Conservation (phyloP, 1,140 invertebrate genomes). For the Drosophila baimaii region DNA sequence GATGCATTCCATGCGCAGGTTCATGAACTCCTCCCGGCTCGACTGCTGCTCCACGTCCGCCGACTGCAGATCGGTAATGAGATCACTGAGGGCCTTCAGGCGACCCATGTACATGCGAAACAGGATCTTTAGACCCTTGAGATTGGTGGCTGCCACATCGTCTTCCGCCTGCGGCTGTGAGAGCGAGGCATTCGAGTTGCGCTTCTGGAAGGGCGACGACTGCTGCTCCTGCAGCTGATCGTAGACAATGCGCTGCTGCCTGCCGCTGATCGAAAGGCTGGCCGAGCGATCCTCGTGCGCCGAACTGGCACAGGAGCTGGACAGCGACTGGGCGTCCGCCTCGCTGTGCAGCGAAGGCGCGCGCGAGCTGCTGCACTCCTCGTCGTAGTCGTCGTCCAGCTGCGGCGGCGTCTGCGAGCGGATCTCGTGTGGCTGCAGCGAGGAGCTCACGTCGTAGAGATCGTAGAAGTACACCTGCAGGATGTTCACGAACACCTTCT, state of each 20-base stretch:
- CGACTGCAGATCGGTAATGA: constrained; percentile 76
- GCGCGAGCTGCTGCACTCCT: constrained; percentile 74
- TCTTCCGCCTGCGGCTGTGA: constrained; percentile 65
- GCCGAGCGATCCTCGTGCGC: constrained; percentile 70
- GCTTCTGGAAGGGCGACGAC: constrained; percentile 70
- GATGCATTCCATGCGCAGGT: constrained; percentile 79
- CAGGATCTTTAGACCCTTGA: constrained; percentile 80
- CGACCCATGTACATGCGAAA: constrained; percentile 84
- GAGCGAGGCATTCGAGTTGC: constrained; percentile 68
- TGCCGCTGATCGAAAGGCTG: constrained; percentile 51
- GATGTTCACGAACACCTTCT: constrained; percentile 79
- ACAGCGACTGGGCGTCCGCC: constrained; percentile 75
- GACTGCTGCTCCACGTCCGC: constrained; percentile 76
- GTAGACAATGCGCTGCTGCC: constrained; percentile 78
- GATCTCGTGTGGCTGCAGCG: constrained; percentile 62
- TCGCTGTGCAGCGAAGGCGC: constrained; percentile 76
- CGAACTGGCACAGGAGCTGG: constrained; percentile 76
- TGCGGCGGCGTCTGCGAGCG: constrained; percentile 73
- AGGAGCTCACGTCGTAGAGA: constrained; percentile 73
- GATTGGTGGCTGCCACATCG: constrained; percentile 64
- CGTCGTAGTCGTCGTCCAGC: constrained; percentile 73
- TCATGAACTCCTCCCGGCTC: constrained; percentile 70
- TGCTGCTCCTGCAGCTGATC: constrained; percentile 78
- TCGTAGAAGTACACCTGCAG: constrained; percentile 81
- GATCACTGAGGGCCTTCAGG: constrained; percentile 74